phyloP scores from a whole-genome alignment of 2,888 invertebrate species.

The Tineola bisselliella region DNA sequence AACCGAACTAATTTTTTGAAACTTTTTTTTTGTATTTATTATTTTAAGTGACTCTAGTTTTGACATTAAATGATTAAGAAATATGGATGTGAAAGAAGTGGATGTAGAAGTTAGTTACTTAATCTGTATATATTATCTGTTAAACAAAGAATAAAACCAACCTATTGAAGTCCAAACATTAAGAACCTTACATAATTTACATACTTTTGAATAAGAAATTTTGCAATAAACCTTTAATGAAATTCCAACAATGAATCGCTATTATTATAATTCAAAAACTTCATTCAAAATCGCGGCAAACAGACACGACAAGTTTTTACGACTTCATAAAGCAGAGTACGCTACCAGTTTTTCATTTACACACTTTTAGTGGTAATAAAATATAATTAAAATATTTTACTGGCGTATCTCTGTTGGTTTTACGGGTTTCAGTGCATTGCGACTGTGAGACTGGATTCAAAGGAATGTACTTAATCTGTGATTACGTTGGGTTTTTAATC shows the following conservation, averaged over 20 bases:
- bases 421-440: slow-evolving; percentile 43
- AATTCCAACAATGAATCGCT: slow-evolving; percentile 54
- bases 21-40: too few relatives aligned
- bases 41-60: too few relatives aligned
- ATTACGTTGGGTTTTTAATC: slow-evolving; percentile 22
- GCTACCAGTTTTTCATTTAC: slow-evolving; percentile 66
- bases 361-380: slow-evolving; percentile 64
- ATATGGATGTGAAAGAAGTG: too few relatives aligned
- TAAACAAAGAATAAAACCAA: too few relatives aligned
- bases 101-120: too few relatives aligned
- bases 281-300: slow-evolving; percentile 27
- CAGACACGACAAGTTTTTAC: slow-evolving; percentile 59
- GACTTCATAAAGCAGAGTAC: slow-evolving; percentile 55
- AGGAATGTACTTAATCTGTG: slow-evolving; percentile 34
- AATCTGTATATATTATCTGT: too few relatives aligned
- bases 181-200: slow-evolving; percentile 7
- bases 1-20: too few relatives aligned
- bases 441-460: slow-evolving; percentile 27
- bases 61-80: too few relatives aligned
- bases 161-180: too few relatives aligned
- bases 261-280: slow-evolving; percentile 38
- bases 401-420: slow-evolving; percentile 51
- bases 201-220: slow-evolving; percentile 23
- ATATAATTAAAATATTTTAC: slow-evolving; percentile 69
- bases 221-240: slow-evolving; percentile 37